Evolutionary conservation across 92 coral and sea anemone genomes (phyloP).

Genomic region (Anthopleura xanthogrammica): DNA sequence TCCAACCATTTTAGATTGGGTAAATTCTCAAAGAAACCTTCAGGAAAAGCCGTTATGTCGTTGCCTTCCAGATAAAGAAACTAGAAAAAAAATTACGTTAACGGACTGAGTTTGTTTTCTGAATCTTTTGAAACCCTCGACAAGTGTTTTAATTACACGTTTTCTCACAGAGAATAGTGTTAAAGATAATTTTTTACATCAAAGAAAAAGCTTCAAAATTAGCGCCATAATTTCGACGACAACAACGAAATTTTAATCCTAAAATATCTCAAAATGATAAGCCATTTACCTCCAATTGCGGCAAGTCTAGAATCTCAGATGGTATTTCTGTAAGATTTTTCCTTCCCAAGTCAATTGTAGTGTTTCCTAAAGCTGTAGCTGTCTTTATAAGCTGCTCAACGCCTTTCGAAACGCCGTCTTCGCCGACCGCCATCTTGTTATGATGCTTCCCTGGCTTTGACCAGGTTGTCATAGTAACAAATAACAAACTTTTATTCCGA

Average conservation of each 20-base stretch:
- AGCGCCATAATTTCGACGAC: neutral
- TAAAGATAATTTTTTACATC: neutral
- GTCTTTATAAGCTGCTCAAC: slow-evolving; percentile 88
- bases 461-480: slow-evolving; percentile 7
- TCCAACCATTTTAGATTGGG: slow-evolving; percentile 95
- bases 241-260: neutral
- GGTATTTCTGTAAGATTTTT: slow-evolving; percentile 85
- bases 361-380: slow-evolving; percentile 82
- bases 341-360: slow-evolving; percentile 78
- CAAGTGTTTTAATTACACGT: too few relatives aligned
- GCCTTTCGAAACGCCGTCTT: slow-evolving; percentile 39
- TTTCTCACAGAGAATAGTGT: neutral
- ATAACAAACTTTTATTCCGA: neutral
- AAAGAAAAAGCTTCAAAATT: neutral
- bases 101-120: neutral
- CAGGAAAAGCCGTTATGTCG: slow-evolving; percentile 70
- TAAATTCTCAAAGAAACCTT: slow-evolving; percentile 71
- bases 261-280: neutral
- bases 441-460: neutral
- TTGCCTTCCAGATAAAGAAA: slow-evolving; percentile 91
- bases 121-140: neutral
- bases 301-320: slow-evolving; percentile 65
- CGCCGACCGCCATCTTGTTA: slow-evolving; percentile 94
- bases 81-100: slow-evolving; percentile 38
- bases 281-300: slow-evolving; percentile 79